phyloP scores from a whole-genome alignment of 1,140 invertebrate genomes.

The Ladona fulva region DNA sequence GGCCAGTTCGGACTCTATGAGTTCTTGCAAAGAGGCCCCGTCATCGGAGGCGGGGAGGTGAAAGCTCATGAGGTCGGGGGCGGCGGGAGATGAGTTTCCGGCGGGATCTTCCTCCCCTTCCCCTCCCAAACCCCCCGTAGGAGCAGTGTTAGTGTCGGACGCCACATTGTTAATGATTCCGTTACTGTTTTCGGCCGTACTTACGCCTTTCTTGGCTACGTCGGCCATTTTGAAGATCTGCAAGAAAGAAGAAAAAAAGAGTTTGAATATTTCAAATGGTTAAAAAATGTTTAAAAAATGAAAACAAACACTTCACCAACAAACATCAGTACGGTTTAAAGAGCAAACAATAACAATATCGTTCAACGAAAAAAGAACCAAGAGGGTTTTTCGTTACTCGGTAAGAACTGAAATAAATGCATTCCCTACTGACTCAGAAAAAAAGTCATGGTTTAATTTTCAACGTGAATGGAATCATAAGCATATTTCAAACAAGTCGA shows the following conservation, averaged over 20 bases:
- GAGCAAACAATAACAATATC: too few species aligned
- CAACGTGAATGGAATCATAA: too few species aligned
- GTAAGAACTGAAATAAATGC: too few species aligned
- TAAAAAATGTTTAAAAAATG: background rate
- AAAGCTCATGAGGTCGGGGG: constrained; percentile 34
- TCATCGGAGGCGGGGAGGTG: constrained; percentile 32
- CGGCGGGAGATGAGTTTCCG: constrained; percentile 36
- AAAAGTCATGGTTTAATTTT: too few species aligned
- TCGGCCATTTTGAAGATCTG: constrained; percentile 34
- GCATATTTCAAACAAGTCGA: too few species aligned
- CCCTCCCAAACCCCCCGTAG: background rate
- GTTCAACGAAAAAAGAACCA: too few species aligned
- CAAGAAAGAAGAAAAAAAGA: background rate
- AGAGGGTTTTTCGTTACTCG: too few species aligned
- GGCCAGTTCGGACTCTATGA: constrained; percentile 38
- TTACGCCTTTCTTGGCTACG: constrained; percentile 40
- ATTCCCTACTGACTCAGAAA: too few species aligned
- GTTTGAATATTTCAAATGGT: too few species aligned
- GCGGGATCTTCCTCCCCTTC: constrained; percentile 16
- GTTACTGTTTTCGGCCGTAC: constrained; percentile 35
- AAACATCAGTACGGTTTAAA: too few species aligned
- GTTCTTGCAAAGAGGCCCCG: constrained; percentile 37
- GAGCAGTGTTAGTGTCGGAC: background rate
- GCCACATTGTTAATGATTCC: constrained; percentile 24
- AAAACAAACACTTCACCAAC: background rate